phyloP scores from a whole-genome alignment of 2,888 invertebrate genomes.

The Eutolmus rufibarbis region DNA sequence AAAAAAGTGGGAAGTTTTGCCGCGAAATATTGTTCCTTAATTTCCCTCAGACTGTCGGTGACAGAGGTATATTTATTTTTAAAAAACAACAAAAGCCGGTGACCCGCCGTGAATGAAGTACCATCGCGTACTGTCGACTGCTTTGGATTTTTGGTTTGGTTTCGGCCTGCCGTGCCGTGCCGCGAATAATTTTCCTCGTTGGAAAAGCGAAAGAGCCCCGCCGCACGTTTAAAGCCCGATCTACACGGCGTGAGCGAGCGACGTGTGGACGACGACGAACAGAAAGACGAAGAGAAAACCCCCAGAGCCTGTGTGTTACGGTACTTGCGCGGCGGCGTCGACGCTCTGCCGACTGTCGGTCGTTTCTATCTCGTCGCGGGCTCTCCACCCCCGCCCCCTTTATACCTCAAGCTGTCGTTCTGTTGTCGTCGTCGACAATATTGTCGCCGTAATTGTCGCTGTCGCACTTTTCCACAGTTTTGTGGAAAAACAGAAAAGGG shows the following conservation, averaged over 20 bases:
- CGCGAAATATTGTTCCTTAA: neutral
- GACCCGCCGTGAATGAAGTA: slow-evolving; percentile 61
- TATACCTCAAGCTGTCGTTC: neutral
- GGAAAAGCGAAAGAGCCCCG: slow-evolving; percentile 25
- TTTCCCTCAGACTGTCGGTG: neutral
- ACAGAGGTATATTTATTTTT: neutral
- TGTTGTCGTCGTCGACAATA: neutral
- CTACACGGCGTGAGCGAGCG: neutral
- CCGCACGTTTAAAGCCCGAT: neutral
- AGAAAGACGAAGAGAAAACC: neutral
- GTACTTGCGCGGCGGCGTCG: neutral
- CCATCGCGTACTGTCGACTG: slow-evolving; percentile 58
- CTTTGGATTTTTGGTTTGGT: slow-evolving; percentile 13
- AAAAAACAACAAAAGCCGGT: slow-evolving; percentile 37
- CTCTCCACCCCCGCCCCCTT: neutral
- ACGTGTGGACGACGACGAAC: neutral
- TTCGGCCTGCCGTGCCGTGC: neutral
- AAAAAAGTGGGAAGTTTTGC: neutral
- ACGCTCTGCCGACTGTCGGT: neutral
- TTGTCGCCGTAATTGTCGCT: neutral
- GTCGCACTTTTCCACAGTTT: neutral
- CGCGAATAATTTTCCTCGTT: slow-evolving; percentile 13
- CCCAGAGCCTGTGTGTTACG: neutral
- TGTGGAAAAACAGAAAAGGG: neutral
- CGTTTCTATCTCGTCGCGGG: neutral